Evolutionary conservation across 2,113 vertebrate genomes (phyloP), one percentile per base, ranked within the genome.

Genomic region (Drymodes brunneopygia): DNA sequence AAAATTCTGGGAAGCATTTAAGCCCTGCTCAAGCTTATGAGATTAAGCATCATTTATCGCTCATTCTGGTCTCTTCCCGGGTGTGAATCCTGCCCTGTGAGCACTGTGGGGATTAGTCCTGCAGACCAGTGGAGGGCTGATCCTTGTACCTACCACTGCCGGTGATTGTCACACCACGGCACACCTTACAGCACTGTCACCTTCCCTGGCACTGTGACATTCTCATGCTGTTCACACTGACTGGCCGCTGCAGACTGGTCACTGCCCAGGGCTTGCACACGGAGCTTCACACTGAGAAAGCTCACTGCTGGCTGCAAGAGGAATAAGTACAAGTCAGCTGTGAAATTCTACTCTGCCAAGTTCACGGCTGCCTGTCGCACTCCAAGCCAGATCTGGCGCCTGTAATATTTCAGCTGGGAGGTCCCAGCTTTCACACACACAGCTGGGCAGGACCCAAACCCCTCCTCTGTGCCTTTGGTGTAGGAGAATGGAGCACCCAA

Each of bases 1-100:
- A 88, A 93, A 93, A 84, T 50, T 93, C 79, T 50, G 62, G 44
- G 61, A 82, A 91, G 81, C 35, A 36, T 91, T 67, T 81, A 87
- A 77, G 10, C 70, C 67, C 40, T 66, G 25, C 33, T 85, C 60
- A 62, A 62, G 51, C 2, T 71, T 54, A 75, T 38, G 79, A 92
- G 84, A 88, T 86, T 71, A 93, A 86, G 50, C 4, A 0, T 48
- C 48, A 18, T 6, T 24, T 45, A 84, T 54, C 25, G 35, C 20
- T 82, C 36, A n/a, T 73, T 74, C 51, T 81, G 65, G 75, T 44
- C 72, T 90, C 72, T 72, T 83, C 77, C 50, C 0, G 0, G 28
- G 31, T n/a, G 44, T 1, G 7, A 86, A 62, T 57, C 65, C 77
- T 83, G 77, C 44, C 51, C 91, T 19, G 33, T 31, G 80, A 72